Percentiles rank a stretch among this genome's conserved stretches.
phyloP scores from a whole-genome alignment of 2,888 invertebrate genomes.

The Operophtera brumata region DNA sequence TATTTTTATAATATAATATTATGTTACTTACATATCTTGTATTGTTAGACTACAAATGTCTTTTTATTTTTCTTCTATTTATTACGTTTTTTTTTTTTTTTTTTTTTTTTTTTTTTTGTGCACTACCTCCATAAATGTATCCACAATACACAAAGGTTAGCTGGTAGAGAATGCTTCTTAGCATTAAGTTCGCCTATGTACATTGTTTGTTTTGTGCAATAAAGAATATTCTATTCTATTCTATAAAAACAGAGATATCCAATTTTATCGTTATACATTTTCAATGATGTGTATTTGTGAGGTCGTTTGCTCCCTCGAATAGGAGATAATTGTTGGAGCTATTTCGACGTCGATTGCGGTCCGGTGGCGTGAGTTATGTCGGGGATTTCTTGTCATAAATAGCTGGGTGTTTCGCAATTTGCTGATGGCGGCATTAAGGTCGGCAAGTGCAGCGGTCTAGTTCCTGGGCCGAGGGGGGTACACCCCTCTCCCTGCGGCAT shows the following conservation, averaged over 20 bases:
- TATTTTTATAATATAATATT: too few species aligned
- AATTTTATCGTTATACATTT: slow-evolving; percentile 31
- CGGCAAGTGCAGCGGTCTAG: slow-evolving; percentile 67
- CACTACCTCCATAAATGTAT: too few species aligned
- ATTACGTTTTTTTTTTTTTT: too few species aligned
- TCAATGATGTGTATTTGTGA: slow-evolving; percentile 27
- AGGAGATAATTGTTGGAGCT: slow-evolving; percentile 55
- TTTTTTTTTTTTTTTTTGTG: too few species aligned
- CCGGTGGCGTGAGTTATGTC: slow-evolving; percentile 68
- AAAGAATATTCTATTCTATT: too few species aligned
- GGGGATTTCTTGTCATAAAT: slow-evolving; percentile 71
- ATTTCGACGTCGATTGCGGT: slow-evolving; percentile 58
- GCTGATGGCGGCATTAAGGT: slow-evolving; percentile 77
- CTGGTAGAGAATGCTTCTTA: too few species aligned
- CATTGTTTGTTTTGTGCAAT: too few species aligned
- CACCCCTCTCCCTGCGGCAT: slow-evolving; percentile 57
- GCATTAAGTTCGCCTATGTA: too few species aligned
- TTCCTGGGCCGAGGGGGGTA: slow-evolving; percentile 39
- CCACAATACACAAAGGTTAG: too few species aligned
- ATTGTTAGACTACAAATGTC: too few species aligned
- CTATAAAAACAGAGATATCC: slow-evolving; percentile 41
- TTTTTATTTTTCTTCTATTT: too few species aligned
- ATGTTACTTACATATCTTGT: too few species aligned
- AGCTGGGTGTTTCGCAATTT: slow-evolving; percentile 78
- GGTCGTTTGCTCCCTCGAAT: slow-evolving; percentile 29